phyloP scores from a whole-genome alignment of 2,888 invertebrate genomes.

The Perizoma affinitatum region DNA sequence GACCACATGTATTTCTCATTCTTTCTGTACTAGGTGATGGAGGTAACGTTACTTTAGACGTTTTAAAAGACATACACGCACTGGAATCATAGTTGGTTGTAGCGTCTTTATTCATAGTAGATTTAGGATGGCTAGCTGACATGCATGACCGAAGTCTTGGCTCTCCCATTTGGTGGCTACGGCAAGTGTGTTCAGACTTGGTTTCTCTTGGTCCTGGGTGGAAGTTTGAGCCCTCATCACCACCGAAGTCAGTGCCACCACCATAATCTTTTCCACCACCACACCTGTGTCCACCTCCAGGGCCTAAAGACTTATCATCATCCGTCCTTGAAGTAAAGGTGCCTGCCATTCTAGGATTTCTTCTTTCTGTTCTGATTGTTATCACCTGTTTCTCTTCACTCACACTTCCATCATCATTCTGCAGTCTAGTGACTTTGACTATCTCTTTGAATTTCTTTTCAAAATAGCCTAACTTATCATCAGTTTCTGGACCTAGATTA shows the following conservation, averaged over 20 bases:
- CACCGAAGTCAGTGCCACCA: slow-evolving; percentile 11
- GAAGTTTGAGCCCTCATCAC: slow-evolving; percentile 13
- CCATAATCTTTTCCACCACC: slow-evolving; percentile 4
- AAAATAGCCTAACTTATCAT: slow-evolving; percentile 39
- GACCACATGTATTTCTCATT: slow-evolving; percentile 6
- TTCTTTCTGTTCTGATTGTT: slow-evolving; percentile 51
- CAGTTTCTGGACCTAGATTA: slow-evolving; percentile 16
- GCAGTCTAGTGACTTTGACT: slow-evolving; percentile 48
- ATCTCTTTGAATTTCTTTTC: slow-evolving; percentile 53
- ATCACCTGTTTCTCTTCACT: slow-evolving; percentile 52
- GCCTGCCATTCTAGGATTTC: slow-evolving; percentile 34
- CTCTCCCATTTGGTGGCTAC: slow-evolving; percentile 25
- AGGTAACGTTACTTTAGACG: slow-evolving; percentile 12
- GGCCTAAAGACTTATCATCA: not conserved
- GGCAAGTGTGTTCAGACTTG: slow-evolving; percentile 25
- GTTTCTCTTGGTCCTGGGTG: slow-evolving; percentile 14
- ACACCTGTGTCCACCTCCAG: slow-evolving; percentile 1
- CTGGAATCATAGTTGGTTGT: slow-evolving; percentile 9
- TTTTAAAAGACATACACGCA: slow-evolving; percentile 9
- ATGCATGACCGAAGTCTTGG: slow-evolving; percentile 27
- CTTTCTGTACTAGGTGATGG: not conserved
- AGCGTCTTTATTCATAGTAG: slow-evolving; percentile 16
- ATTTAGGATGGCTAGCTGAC: slow-evolving; percentile 24
- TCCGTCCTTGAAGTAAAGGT: slow-evolving; percentile 3
- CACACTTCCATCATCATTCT: slow-evolving; percentile 52